Conservation (phyloP, 2,888 invertebrate species). For the Rhingia campestris region DNA sequence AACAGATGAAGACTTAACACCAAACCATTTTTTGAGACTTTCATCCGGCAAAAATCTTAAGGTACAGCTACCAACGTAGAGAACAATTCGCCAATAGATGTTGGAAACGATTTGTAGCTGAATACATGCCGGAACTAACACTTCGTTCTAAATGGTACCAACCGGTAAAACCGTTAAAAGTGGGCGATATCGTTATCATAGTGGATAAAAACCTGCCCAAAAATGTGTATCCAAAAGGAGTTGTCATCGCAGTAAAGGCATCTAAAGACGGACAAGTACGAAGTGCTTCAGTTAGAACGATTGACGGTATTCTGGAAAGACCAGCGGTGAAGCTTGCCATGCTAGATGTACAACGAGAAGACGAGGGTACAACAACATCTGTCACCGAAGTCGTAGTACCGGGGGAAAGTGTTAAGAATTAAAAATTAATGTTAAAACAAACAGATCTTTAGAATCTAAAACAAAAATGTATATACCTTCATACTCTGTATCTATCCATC, state of each 20-base stretch:
- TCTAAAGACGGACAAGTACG: slow-evolving; percentile 13
- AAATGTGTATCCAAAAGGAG: slow-evolving; percentile 42
- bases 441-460: too few relatives aligned
- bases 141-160: slow-evolving; percentile 65
- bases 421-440: too few relatives aligned
- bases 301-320: not conserved
- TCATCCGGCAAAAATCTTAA: slow-evolving; percentile 7
- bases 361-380: slow-evolving; percentile 1
- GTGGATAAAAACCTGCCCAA: slow-evolving; percentile 49
- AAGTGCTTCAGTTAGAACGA: not conserved
- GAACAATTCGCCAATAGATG: slow-evolving; percentile 43
- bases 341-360: not conserved
- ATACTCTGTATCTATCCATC: too few relatives aligned
- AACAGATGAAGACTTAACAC: slow-evolving; percentile 68
- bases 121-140: slow-evolving; percentile 73
- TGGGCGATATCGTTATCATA: slow-evolving; percentile 65
- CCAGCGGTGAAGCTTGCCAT: not conserved
- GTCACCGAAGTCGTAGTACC: slow-evolving; percentile 1
- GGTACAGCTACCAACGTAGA: not conserved
- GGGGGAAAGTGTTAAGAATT: slow-evolving; percentile 15
- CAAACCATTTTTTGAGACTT: slow-evolving; percentile 74
- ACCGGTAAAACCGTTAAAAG: slow-evolving; percentile 22
- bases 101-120: slow-evolving; percentile 73
- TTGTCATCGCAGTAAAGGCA: not conserved
- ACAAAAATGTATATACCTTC: too few relatives aligned